Evolutionary conservation across 2,797 vertebrate genomes (phyloP), one percentile per base, ranked within the genome.

Genomic region (Chrosomus eos): DNA sequence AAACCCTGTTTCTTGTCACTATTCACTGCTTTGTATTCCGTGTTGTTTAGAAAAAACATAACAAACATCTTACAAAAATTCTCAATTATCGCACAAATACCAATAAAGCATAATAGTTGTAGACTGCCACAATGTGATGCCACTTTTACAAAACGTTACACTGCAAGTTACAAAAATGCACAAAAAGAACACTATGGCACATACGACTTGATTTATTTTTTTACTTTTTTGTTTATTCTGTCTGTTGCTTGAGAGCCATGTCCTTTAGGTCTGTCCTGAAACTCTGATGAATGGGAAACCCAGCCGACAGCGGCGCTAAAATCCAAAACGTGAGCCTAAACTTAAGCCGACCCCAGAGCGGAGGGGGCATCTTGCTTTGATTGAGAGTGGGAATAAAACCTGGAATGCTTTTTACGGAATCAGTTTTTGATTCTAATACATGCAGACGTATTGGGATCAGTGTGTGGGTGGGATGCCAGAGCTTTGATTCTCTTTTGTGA

Each of bases 261-360:
- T 74, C 21, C 40, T 33, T 70, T 88, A 87, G 86, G 28, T 87
- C 80, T 76, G 38, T 84, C 83, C 83, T 80, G 78, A n/a, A 91
- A 77, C 26, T 21, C 45, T 45, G 70, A 88, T 43, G 31, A 91
- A 90, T 74, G 89, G 43, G 31, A 66, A 88, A 58, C 86, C 83
- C 81, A 75, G 87, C 80, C 80, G 88, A 80, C 75, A 90, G 86
- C 74, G 82, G 68, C 81, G 73, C 48, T 33, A 36, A 58, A 80
- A 55, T 55, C 23, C 14, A 23, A 64, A 75, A 3, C 11, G 60
- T 79, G 28, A 85, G 45, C 40, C 40, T 58, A 51, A 64, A 75
- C 16, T 16, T 21, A 53, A 68, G 60, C 72, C 23, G 13, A 38
- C n/a, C 62, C 40, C 14, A 4, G 31, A 40, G 21, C 21, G 48